Conservation (phyloP, 2,888 invertebrate genomes). For the Brachypalpus laphriformis region DNA sequence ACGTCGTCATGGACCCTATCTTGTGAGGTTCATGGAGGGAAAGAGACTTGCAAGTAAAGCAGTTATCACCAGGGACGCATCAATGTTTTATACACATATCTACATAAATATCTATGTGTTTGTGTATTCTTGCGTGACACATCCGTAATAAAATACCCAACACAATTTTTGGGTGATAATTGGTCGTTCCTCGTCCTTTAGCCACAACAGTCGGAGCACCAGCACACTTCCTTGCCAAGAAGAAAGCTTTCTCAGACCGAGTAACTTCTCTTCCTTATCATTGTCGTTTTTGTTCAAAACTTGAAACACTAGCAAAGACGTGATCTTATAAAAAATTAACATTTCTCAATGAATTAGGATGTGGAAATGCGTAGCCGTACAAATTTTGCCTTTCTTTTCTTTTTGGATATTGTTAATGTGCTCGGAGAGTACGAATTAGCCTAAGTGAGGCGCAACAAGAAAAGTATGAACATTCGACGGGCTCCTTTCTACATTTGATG, state of each 20-base stretch:
- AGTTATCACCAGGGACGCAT: slow-evolving; percentile 57
- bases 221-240: neutral
- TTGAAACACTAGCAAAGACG: slow-evolving; percentile 38
- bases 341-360: slow-evolving; percentile 39
- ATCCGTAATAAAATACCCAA: slow-evolving; percentile 60
- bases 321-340: slow-evolving; percentile 54
- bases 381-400: neutral
- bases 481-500: neutral
- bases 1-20: slow-evolving; percentile 60
- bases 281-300: slow-evolving; percentile 24
- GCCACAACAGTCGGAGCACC: neutral
- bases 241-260: slow-evolving; percentile 14
- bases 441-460: neutral
- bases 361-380: slow-evolving; percentile 1
- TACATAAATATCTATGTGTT: slow-evolving; percentile 17
- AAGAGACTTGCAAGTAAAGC: slow-evolving; percentile 49
- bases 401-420: neutral
- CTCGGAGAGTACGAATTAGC: neutral
- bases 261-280: neutral
- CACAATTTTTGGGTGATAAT: slow-evolving; percentile 65
- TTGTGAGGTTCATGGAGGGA: slow-evolving; percentile 2
- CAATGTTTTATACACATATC: slow-evolving; percentile 45
- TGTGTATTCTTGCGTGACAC: slow-evolving; percentile 46
- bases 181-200: slow-evolving; percentile 44
- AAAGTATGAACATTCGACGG: neutral